These are phyloP conservation scores for Poeciliopsis occidentalis DNA, from an alignment of 2,113 vertebrate genomes.

Conservation along the genomic window DNA sequence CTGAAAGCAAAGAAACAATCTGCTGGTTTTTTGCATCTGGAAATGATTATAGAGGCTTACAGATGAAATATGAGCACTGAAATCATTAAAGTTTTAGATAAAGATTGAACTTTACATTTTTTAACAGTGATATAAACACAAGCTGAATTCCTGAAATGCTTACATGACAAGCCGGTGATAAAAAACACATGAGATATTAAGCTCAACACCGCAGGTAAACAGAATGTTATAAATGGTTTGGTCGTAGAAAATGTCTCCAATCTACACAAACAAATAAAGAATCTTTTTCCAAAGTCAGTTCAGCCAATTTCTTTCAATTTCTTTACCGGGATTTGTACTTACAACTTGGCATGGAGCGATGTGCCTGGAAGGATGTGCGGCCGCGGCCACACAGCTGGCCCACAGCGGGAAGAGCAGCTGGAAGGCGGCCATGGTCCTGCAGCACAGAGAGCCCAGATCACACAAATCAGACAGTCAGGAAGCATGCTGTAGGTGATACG, in stretches of 20 bases:
- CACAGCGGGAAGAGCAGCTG: conserved; percentile 81
- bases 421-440: conserved; percentile 86
- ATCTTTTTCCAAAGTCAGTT: not conserved
- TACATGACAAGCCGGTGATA: not conserved
- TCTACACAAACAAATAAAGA: not conserved
- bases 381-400: conserved; percentile 70
- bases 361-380: conserved; percentile 62
- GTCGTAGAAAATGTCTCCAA: not conserved
- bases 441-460: conserved; percentile 42
- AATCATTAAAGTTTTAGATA: too few relatives aligned
- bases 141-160: not conserved
- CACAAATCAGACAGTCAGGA: conserved; percentile 43
- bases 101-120: not conserved
- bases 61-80: too few relatives aligned
- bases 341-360: conserved; percentile 82
- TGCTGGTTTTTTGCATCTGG: too few relatives aligned
- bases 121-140: not conserved
- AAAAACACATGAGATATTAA: not conserved
- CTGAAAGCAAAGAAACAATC: too few relatives aligned
- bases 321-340: conserved; percentile 62
- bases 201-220: not conserved
- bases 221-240: too few relatives aligned
- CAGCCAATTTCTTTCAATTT: not conserved
- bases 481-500: conserved; percentile 26
- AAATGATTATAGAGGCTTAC: too few relatives aligned